Conservation (phyloP, 2,113 vertebrate genomes). For the Cervus canadensis region DNA sequence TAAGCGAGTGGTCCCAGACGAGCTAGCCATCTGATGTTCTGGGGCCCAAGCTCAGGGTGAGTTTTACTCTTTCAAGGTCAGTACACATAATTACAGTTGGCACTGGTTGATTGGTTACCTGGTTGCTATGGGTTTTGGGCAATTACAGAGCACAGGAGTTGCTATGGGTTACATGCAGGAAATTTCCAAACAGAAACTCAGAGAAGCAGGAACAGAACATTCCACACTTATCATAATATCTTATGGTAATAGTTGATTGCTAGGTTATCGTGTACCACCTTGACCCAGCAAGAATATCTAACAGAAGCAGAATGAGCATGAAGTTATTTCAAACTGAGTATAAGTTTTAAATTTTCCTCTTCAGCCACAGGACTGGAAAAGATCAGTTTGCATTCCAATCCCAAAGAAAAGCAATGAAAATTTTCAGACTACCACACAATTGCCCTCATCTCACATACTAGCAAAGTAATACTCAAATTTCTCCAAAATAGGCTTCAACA, state of each 20-base stretch:
- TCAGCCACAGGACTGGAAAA: background rate
- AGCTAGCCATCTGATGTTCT: background rate
- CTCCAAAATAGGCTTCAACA: background rate
- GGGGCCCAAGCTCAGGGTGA: background rate
- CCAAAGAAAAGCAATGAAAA: background rate
- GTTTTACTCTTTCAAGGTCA: background rate
- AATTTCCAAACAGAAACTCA: background rate
- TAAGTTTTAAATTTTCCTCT: background rate
- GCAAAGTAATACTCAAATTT: background rate
- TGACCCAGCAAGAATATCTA: background rate
- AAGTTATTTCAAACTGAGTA: background rate
- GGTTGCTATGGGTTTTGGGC: background rate
- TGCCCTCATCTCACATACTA: rapidly evolving
- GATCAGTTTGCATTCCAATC: background rate
- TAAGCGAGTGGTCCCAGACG: background rate
- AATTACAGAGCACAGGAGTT: background rate
- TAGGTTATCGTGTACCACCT: background rate
- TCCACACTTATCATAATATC: background rate
- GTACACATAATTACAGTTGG: background rate
- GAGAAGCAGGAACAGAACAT: background rate
- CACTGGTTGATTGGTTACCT: background rate
- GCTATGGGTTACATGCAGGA: rapidly evolving
- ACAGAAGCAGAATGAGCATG: background rate
- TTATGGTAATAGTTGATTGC: background rate
- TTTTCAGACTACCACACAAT: background rate